Base-by-base conservation (phyloP, 2,888 invertebrate species). In the Thymelicus sylvestris region DNA sequence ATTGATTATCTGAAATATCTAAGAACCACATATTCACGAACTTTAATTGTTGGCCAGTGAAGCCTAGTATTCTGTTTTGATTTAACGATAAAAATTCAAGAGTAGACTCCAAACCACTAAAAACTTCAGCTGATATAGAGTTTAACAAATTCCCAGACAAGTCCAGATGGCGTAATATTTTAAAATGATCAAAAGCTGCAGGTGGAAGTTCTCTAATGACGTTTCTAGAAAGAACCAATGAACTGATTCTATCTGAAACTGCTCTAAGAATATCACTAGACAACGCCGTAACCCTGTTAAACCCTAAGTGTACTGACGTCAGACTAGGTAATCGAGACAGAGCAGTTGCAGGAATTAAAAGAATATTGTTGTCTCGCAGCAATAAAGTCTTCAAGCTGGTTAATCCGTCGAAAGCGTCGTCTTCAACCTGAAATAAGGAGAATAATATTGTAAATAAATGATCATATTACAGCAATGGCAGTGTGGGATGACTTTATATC, bases 341-440 rank as follows among this genome's bases (percentile, higher is more conserved):
- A 0, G 98, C 97, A 57, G 96, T 96, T 0, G 97, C 97, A 0
- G 98, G 98, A 55, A 98, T 96, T 0, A 97, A 91, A 0, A 98
- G 94, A 68, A 98, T 97, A 76, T 98, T 98, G 89, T 98, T 98
- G 86, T 98, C 98, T 79, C 96, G 96, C 10, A 98, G 93, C 41
- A 97, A 95, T 0, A 98, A 91, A 50, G 96, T 96, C 85, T 97
- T 96, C 15, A 98, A 90, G 77, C 95, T 96, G 47, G 95, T 95
- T 74, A 98, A 88, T 0, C 98, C 98, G 82, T 97, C 97, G 80
- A 98, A 96, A 0, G 97, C 97, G 75, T 97, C 97, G 79, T 97
- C 97, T 90, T 98, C 98, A 73, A 98, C 96, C 97, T 97, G 89
- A 59, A 91, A 55, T 4, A 52, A 52, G 52, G 0, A 0, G 10